Base-by-base conservation (phyloP, 2,113 vertebrate genomes). In the Oenanthe oenanthe region DNA sequence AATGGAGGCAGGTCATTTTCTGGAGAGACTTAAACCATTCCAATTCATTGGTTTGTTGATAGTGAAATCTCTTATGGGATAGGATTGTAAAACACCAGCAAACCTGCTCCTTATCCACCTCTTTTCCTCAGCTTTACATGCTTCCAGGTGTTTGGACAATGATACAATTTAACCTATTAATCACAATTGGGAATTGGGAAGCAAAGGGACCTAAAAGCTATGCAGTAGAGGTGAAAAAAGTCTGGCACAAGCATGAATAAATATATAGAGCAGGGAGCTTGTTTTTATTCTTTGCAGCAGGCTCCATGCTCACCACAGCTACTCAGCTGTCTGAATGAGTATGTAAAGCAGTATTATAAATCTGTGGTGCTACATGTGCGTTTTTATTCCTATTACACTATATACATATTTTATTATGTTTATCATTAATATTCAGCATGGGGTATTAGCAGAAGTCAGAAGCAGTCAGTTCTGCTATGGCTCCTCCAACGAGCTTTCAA, bases 331-430 rank as follows among this genome's bases (percentile, higher is more conserved):
- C 95, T 84, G 92, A 79, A 85, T 34, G 75, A 74, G 42, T 85
- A 85, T 94, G 68, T 85, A 85, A 95, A 93, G 85, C 88, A 94
- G 85, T 66, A 67, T 92, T 89, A 90, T 90, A 94, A 95, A 94
- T 93, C 82, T 77, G 63, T 85, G 88, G 75, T 92, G 82, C 88
- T 96, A 88, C 75, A 74, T 57, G 48, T 68, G 80, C 48, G 12
- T 90, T 96, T 96, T 96, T 53, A 94, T 95, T 97, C 89, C 94
- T 96, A 96, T 97, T 96, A 97, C 91, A 92, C 67, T 73, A 54
- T 92, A 96, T 97, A 93, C 95, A 97, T 97, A 95, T 97, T 97
- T 96, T 93, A 97, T 95, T 93, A 96, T 95, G 95, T 95, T 97
- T 95, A 93, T 95, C 88, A 96, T 97, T 97, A 96, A 94, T 92